Conservation (phyloP, 2,113 vertebrate species). For the Suricata suricatta region DNA sequence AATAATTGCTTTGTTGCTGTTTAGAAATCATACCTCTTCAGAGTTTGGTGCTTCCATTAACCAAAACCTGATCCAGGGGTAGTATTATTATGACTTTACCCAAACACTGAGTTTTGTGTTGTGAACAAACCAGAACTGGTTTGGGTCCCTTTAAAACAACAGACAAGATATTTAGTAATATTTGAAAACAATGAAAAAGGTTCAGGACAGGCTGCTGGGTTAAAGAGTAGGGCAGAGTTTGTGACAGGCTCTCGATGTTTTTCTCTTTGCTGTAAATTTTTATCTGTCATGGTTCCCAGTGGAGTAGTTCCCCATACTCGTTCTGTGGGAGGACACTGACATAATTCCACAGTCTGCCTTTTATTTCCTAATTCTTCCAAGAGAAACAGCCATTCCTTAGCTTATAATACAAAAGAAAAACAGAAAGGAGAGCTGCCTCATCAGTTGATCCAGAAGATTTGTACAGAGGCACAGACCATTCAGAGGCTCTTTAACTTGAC, state of each 20-base stretch:
- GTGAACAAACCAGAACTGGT: neutral
- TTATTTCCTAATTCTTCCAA: neutral
- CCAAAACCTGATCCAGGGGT: neutral
- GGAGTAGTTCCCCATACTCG: neutral
- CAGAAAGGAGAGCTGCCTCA: neutral
- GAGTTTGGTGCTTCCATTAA: neutral
- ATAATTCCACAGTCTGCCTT: neutral
- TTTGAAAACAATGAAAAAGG: neutral
- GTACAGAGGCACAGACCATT: neutral
- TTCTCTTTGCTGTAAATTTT: neutral
- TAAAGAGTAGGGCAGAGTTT: neutral
- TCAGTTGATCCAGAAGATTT: neutral
- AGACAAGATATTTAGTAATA: neutral
- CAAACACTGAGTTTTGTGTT: neutral
- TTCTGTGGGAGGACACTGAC: neutral
- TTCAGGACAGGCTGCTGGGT: neutral
- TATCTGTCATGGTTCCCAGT: neutral
- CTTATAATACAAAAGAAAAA: neutral
- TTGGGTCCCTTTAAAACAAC: neutral
- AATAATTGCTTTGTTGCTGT: neutral
- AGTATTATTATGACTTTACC: neutral
- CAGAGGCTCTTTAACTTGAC: neutral
- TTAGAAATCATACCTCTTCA: neutral
- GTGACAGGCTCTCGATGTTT: neutral
- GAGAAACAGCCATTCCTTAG: slow-evolving; percentile 4